Conservation (phyloP, 2,888 invertebrate species). For the Therioaphis trifolii region DNA sequence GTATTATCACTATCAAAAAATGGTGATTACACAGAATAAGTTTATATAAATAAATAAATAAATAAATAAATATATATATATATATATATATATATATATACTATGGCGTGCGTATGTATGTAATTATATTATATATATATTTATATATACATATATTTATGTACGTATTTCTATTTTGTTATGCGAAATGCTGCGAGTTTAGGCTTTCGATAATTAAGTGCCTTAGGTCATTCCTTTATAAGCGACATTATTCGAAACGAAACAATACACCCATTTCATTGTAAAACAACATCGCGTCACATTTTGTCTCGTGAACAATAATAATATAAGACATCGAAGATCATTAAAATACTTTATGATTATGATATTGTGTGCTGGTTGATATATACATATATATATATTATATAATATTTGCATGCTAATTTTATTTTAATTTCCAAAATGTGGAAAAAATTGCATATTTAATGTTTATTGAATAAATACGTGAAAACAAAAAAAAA, state of each 20-base stretch:
- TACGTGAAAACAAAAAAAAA: constrained; percentile 18
- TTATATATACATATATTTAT: constrained; percentile 24
- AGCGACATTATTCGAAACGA: constrained; percentile 44
- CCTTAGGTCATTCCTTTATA: constrained; percentile 61
- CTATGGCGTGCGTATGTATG: background rate
- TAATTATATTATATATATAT: background rate
- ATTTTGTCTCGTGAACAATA: constrained; percentile 55
- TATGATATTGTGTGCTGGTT: constrained; percentile 51
- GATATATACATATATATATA: too few relatives aligned
- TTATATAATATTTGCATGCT: too few relatives aligned
- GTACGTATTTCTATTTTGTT: constrained; percentile 39
- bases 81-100: constrained; percentile 7
- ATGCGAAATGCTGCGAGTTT: constrained; percentile 30
- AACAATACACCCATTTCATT: constrained; percentile 43
- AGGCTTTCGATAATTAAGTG: constrained; percentile 61
- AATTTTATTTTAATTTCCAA: constrained; percentile 56
- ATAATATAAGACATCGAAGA: too few relatives aligned
- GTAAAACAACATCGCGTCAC: constrained; percentile 39
- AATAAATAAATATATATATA: too few relatives aligned
- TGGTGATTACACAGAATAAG: too few relatives aligned
- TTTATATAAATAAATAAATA: too few relatives aligned
- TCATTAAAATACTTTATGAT: constrained; percentile 36
- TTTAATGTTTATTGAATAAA: too few relatives aligned
- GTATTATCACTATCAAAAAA: too few relatives aligned
- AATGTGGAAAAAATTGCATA: constrained; percentile 38